phyloP scores from a whole-genome alignment of 2,113 vertebrate genomes.

The Actenoides hombroni region DNA sequence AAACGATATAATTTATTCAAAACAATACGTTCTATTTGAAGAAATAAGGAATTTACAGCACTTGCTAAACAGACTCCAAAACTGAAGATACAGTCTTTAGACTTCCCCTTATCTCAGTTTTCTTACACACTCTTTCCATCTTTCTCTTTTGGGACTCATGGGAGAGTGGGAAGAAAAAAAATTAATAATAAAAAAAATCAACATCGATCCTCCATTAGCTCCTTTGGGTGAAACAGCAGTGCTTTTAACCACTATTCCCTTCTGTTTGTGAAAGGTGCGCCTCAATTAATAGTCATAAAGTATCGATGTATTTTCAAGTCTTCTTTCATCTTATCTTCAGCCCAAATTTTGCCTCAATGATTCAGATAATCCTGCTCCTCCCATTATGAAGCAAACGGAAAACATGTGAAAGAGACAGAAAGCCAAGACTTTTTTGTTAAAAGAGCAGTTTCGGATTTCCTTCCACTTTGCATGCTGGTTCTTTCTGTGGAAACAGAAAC shows the following conservation, averaged over 20 bases:
- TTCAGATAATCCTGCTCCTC: slow-evolving; percentile 12
- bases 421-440: not conserved
- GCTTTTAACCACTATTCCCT: not conserved
- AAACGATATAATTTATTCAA: not conserved
- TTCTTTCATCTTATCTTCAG: slow-evolving; percentile 30
- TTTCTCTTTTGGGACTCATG: slow-evolving; percentile 17
- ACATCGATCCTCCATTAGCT: not conserved
- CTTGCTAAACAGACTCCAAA: not conserved
- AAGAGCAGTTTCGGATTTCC: not conserved
- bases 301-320: not conserved
- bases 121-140: not conserved
- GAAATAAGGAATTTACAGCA: not conserved
- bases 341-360: not conserved
- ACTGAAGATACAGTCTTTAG: not conserved
- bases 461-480: slow-evolving; percentile 39
- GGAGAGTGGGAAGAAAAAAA: not conserved
- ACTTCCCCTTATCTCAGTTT: not conserved
- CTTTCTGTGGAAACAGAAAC: slow-evolving; percentile 61
- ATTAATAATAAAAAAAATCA: not conserved
- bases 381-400: slow-evolving; percentile 40
- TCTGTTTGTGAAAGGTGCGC: not conserved
- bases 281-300: not conserved
- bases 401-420: not conserved
- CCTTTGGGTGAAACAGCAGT: not conserved
- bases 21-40: not conserved